Conservation (phyloP, 1,140 invertebrate species). For the Ephestia elutella region DNA sequence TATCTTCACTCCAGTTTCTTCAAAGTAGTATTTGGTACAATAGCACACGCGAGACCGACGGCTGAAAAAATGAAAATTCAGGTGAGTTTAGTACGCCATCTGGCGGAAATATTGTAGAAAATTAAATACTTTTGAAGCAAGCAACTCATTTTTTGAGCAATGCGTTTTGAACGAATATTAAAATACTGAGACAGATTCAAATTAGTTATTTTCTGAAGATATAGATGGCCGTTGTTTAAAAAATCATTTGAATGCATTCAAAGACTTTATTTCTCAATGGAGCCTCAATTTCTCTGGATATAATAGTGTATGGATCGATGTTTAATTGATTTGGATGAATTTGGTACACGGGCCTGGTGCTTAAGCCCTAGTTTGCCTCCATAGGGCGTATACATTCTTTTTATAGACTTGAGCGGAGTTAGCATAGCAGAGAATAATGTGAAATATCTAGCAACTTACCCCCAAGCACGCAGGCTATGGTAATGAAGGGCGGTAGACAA, state of each 20-base stretch:
- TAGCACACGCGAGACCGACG: slow-evolving; percentile 50
- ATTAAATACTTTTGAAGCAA: background rate
- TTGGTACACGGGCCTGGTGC: too few relatives aligned
- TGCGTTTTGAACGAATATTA: background rate
- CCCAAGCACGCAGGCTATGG: slow-evolving; percentile 50
- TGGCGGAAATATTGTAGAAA: background rate
- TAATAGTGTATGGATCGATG: too few relatives aligned
- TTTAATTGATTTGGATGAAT: too few relatives aligned
- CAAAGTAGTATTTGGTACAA: slow-evolving; percentile 63
- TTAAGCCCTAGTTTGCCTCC: too few relatives aligned
- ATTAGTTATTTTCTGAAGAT: too few relatives aligned
- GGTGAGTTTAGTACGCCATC: background rate
- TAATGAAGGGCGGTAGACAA: slow-evolving; percentile 63
- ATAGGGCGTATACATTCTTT: too few relatives aligned
- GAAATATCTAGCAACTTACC: slow-evolving; percentile 34
- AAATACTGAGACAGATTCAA: too few relatives aligned
- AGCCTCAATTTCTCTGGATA: too few relatives aligned
- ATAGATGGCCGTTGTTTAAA: too few relatives aligned
- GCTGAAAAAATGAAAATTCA: slow-evolving; percentile 52
- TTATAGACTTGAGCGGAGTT: background rate
- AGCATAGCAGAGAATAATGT: background rate
- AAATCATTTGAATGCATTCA: too few relatives aligned
- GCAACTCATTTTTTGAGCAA: too few relatives aligned
- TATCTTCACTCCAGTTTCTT: slow-evolving; percentile 61
- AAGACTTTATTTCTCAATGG: too few relatives aligned